Evolutionary conservation across 1,140 invertebrate species (phyloP), one percentile per base, ranked within the genome.

Genomic region (Drosophila murphyi): DNA sequence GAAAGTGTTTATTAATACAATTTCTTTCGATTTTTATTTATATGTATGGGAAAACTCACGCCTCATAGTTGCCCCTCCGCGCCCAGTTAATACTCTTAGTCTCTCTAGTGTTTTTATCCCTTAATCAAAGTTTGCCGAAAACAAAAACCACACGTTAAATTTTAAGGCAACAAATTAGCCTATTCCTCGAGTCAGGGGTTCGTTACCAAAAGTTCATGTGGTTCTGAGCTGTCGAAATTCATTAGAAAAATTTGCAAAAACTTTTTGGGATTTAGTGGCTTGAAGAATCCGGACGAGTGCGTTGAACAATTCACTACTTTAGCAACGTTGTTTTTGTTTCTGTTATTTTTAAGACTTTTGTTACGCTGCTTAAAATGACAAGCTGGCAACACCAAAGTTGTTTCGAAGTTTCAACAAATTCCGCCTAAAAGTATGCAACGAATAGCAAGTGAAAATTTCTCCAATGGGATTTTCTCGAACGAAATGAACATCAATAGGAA

Each of bases 1-100:
- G 83, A 87, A 87, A 87, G 83, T 87, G 80, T 83, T 83, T 87
- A 88, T 80, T 80, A 88, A 88, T 70, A 83, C 63, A 83, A 80
- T 87, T 88, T 87, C 83, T 76, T 74, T 88, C 59, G 37, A 37
- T 73, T 69, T 68, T 20, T 55, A n/a, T 81, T 62, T 78, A 47
- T 73, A 63, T 60, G 39, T 41, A 63, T 82, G 69, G 52, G 47
- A 76, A 73, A 88, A 71, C 59, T 65, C 76, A 79, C 73, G 55
- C 54, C 64, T 57, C 59, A 61, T 80, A 78, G 68, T 69, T 55
- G 45, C 29, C 28, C 39, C 8, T 6, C 12, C 55, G 6, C 4
- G 32, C 5, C 47, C 10, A 28, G 7, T 31, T 37, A 6, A 45
- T 32, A 28, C 8, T 32, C 3, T 31, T 31, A 28, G 10, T 2